phyloP scores from a whole-genome alignment of 2,888 invertebrate species.

The Sminthurinus aureus region DNA sequence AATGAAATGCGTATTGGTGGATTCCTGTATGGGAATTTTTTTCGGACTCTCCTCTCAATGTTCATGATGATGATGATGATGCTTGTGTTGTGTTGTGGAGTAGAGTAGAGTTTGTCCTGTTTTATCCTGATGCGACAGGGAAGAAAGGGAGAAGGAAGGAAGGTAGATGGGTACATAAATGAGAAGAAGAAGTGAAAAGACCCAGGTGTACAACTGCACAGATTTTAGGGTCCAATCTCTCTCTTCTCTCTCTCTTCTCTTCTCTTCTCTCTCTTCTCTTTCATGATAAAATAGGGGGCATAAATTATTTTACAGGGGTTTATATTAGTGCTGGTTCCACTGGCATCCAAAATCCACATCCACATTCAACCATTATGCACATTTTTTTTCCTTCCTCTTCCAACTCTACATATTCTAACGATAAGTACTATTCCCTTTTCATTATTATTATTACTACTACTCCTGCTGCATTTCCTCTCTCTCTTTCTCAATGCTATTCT shows the following conservation, averaged over 20 bases:
- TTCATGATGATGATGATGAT: constrained; percentile 16
- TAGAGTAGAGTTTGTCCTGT: constrained; percentile 32
- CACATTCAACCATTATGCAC: constrained; percentile 22
- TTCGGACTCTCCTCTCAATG: constrained; percentile 43
- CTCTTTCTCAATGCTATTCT: constrained; percentile 10
- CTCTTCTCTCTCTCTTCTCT: neutral
- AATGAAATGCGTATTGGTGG: neutral
- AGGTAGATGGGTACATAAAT: constrained; percentile 49
- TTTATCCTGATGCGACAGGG: constrained; percentile 47
- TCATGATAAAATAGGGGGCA: constrained; percentile 57
- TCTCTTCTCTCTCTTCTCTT: constrained; percentile 20
- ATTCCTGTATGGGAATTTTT: constrained; percentile 49
- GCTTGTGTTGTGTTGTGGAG: neutral
- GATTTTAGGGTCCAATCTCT: constrained; percentile 48
- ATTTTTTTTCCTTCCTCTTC: constrained; percentile 21
- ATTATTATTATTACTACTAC: neutral
- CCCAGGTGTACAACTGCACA: constrained; percentile 56
- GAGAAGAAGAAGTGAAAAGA: constrained; percentile 12
- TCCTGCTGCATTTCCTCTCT: constrained; percentile 2
- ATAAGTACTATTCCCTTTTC: neutral
- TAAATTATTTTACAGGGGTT: constrained; percentile 59
- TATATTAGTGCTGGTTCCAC: neutral
- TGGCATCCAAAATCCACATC: no score
- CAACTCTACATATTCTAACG: neutral
- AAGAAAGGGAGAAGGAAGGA: neutral